Base-by-base conservation (phyloP, 1,140 invertebrate genomes). In the Heliconius hewitsoni region DNA sequence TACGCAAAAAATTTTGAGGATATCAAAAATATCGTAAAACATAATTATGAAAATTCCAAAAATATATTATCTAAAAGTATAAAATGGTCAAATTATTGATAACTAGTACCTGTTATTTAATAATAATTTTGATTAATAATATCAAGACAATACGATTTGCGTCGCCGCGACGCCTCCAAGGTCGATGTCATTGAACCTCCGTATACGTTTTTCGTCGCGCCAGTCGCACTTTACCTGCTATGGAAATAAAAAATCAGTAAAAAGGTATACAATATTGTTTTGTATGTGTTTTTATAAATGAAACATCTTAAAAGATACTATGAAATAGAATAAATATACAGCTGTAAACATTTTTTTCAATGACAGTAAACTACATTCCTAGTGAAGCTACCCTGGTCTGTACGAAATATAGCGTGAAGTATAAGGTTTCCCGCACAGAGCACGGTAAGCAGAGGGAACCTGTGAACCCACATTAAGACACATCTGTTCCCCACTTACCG, bases 181-280 rank as follows among this genome's bases (percentile, higher is more conserved):
- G 90, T 90, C 88, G 86, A 79, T 86, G 85, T 90, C 86, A 83
- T 86, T 91, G 91, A 92, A 92, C 91, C 84, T 83, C 84, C 66
- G 57, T 87, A 88, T 89, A 87, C 88, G 86, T 86, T 84, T 89
- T 89, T 91, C 80, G 82, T 83, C 76, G 89, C 89, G 89, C 86
- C 87, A 74, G 75, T 80, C 76, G 72, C 76, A 37, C 74, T 60
- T 46, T 42, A 55, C 73, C 76, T 77, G 82, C 82, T 81, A 80
- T 86, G 80, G 82, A 85, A 86, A 89, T 85, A 86, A 86, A 89
- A 85, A 82, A 78, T 84, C 75, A 75, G 55, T 73, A 77, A 77
- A 83, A 77, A 78, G 39, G 79, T 81, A 79, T 71, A 79, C 50
- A 80, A n/a, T 57, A 23, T 57, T n/a, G 55, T 57, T n/a, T 57